phyloP scores from a whole-genome alignment of 2,113 vertebrate species.

The Ceuthmochares aereus region DNA sequence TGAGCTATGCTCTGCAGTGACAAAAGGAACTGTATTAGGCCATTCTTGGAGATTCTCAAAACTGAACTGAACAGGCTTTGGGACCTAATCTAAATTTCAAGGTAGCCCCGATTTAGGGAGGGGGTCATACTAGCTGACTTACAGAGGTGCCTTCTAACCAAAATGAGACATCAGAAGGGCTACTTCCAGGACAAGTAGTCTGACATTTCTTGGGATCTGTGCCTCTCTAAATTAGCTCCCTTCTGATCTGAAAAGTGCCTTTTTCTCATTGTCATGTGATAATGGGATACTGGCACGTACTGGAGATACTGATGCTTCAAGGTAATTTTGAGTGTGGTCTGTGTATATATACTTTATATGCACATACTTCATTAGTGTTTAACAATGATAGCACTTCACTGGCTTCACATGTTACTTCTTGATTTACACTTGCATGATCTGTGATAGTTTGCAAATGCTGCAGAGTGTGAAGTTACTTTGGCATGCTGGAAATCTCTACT shows the following conservation, averaged over 20 bases:
- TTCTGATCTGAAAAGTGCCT: background rate
- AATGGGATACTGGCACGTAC: background rate
- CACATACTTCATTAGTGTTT: no score
- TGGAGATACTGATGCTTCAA: background rate
- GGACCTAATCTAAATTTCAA: background rate
- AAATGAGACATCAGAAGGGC: background rate
- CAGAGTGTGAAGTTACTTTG: background rate
- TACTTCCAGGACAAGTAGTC: background rate
- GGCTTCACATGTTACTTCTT: background rate
- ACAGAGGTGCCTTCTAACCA: background rate
- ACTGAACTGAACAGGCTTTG: background rate
- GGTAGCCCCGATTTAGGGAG: background rate
- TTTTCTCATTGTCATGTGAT: background rate
- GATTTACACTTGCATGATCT: background rate
- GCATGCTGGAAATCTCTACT: background rate
- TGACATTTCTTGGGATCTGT: background rate
- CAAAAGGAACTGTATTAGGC: background rate
- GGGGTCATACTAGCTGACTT: background rate
- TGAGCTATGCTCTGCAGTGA: background rate
- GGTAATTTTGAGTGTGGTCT: background rate
- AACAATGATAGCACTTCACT: background rate
- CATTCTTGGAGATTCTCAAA: background rate
- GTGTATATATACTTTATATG: no score
- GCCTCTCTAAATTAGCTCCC: background rate
- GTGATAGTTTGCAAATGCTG: background rate